Percentiles rank a stretch among this genome's conserved stretches.
Evolutionary conservation across 2,797 vertebrate species (phyloP).

Genomic region (Bryconaethiops microstoma): DNA sequence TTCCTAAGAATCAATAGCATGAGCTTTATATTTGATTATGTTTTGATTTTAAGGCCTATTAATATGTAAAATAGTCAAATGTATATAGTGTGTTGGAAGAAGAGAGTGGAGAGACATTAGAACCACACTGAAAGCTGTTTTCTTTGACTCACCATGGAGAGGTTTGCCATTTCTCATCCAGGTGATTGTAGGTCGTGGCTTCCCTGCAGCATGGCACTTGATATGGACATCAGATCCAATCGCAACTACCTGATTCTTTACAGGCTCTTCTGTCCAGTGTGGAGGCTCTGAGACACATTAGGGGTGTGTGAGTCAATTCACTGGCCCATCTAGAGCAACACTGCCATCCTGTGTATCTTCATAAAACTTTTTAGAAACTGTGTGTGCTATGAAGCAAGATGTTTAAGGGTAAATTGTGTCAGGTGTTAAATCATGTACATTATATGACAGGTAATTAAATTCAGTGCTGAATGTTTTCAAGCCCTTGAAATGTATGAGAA

Average conservation of each 20-base stretch:
- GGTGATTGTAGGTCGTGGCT: constrained; percentile 81
- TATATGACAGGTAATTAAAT: too few relatives aligned
- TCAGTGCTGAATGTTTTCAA: too few relatives aligned
- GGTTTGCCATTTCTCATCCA: constrained; percentile 88
- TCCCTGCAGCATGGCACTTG: constrained; percentile 86
- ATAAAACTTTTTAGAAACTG: constrained; percentile 38
- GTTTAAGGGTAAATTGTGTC: not conserved
- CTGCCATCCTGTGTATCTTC: constrained; percentile 50
- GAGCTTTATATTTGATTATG: not conserved
- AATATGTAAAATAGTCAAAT: too few relatives aligned
- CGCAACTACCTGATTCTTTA: constrained; percentile 79
- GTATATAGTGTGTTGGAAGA: too few relatives aligned
- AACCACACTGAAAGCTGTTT: not conserved
- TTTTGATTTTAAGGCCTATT: too few relatives aligned
- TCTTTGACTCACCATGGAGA: constrained; percentile 76
- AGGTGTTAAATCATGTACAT: not conserved
- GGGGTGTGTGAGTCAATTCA: too few relatives aligned
- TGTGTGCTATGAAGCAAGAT: too few relatives aligned
- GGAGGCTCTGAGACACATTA: constrained; percentile 82
- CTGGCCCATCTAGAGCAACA: constrained; percentile 31
- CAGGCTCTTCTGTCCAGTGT: constrained; percentile 82
- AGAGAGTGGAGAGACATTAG: too few relatives aligned
- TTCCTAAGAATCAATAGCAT: not conserved
- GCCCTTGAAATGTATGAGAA: not conserved
- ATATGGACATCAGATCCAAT: constrained; percentile 82